These are phyloP conservation scores for Trialeurodes vaporariorum DNA, from an alignment of 1,140 invertebrate species.

Conservation along the genomic window DNA sequence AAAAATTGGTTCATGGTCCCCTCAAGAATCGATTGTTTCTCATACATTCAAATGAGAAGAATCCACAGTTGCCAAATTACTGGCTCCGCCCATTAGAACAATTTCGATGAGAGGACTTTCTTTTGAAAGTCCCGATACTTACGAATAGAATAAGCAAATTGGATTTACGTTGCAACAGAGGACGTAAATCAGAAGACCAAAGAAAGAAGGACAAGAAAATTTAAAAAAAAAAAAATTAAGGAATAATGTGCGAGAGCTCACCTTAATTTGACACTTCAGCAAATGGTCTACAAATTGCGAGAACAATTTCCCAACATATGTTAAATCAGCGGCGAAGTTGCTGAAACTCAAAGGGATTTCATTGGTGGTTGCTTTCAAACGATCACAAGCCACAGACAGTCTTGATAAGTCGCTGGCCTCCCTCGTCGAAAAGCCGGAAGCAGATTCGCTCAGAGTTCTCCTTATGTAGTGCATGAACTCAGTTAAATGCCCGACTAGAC, in stretches of 20 bases:
- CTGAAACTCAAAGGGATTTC: constrained; percentile 12
- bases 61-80: too few relatives aligned
- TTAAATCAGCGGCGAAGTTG: constrained; percentile 25
- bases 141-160: too few relatives aligned
- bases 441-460: not conserved
- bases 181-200: too few relatives aligned
- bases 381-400: constrained; percentile 18
- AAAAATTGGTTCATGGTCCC: too few relatives aligned
- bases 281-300: constrained; percentile 37
- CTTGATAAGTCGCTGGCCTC: constrained; percentile 7
- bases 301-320: constrained; percentile 34
- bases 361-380: constrained; percentile 15
- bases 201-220: not conserved
- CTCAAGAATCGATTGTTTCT: too few relatives aligned
- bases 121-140: too few relatives aligned
- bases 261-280: constrained; percentile 27
- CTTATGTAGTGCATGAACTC: constrained; percentile 24
- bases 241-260: constrained; percentile 17
- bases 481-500: constrained; percentile 26
- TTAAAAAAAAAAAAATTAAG: not conserved
- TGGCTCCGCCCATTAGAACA: too few relatives aligned
- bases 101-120: too few relatives aligned
- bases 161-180: too few relatives aligned
- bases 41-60: too few relatives aligned
- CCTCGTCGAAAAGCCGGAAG: not conserved